A percentile compares a stretch with the other conserved stretches of the same genome.
Evolutionary conservation across 2,888 invertebrate species (phyloP).

Genomic region (Phrixothrix hirtus): DNA sequence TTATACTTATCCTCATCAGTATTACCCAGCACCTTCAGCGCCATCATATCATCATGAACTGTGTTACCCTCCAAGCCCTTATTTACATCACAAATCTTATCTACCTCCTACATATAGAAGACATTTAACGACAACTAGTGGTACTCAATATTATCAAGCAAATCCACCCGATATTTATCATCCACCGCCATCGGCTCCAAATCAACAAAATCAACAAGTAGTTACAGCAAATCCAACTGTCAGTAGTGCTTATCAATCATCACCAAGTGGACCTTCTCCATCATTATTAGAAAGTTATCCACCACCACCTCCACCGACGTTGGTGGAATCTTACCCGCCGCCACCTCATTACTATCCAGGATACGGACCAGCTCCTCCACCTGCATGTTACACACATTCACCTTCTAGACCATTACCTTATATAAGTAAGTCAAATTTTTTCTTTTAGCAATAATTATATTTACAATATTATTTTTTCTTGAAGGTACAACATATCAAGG

Average conservation of each 20-base stretch:
- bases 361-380: conserved; percentile 52
- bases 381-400: conserved; percentile 63
- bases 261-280: conserved; percentile 48
- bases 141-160: conserved; percentile 59
- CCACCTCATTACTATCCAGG: conserved; percentile 61
- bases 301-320: conserved; percentile 58
- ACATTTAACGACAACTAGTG: conserved; percentile 44
- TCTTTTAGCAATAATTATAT: too few relatives aligned
- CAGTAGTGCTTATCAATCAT: conserved; percentile 56
- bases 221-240: conserved; percentile 52
- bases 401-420: conserved; percentile 66
- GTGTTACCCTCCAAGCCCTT: conserved; percentile 58
- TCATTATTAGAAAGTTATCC: conserved; percentile 48
- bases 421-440: conserved; percentile 68
- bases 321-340: conserved; percentile 52
- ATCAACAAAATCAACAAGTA: conserved; percentile 50
- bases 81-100: conserved; percentile 48
- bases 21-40: conserved; percentile 55
- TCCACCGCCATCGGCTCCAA: conserved; percentile 49
- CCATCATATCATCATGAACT: conserved; percentile 56
- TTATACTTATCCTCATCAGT: conserved; percentile 54
- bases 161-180: conserved; percentile 59
- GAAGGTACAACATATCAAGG: conserved; percentile 65
- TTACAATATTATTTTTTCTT: conserved; percentile 9
- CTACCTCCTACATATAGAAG: conserved; percentile 47